Evolutionary conservation across 2,113 vertebrate genomes (phyloP).

Genomic region (Scalopus aquaticus): DNA sequence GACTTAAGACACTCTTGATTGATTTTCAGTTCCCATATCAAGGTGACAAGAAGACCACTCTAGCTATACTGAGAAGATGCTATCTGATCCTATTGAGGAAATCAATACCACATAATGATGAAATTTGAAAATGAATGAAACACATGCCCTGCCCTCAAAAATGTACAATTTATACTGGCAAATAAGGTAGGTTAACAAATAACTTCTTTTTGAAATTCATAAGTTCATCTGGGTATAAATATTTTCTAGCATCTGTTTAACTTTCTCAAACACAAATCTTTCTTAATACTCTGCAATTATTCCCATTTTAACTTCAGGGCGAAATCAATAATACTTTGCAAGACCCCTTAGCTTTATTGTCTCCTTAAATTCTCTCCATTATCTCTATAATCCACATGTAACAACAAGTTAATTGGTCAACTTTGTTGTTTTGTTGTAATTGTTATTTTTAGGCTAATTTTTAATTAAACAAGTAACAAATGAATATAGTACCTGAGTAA

Average conservation of each 20-base stretch:
- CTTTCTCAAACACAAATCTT: conserved; percentile 12
- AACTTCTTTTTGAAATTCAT: background rate
- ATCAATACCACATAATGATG: background rate
- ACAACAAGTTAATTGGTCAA: conserved; percentile 17
- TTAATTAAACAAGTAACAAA: conserved; percentile 25
- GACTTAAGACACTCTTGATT: too few species aligned
- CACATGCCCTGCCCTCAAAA: background rate
- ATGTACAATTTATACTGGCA: background rate
- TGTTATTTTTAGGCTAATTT: background rate
- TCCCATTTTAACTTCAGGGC: background rate
- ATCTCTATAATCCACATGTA: background rate
- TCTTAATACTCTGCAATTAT: background rate
- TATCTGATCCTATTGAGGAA: background rate
- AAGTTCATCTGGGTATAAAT: background rate
- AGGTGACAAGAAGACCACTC: background rate
- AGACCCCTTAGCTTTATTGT: background rate
- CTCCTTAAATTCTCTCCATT: background rate
- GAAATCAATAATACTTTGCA: conserved; percentile 11
- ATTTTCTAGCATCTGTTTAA: background rate
- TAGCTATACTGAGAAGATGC: background rate
- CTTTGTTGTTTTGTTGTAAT: background rate
- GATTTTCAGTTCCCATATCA: too few species aligned
- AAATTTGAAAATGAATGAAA: background rate
- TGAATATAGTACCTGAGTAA: background rate
- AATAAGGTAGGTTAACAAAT: background rate